Evolutionary conservation across 2,888 invertebrate genomes (phyloP), one percentile per base, ranked within the genome.

Genomic region (Apamea sordens): DNA sequence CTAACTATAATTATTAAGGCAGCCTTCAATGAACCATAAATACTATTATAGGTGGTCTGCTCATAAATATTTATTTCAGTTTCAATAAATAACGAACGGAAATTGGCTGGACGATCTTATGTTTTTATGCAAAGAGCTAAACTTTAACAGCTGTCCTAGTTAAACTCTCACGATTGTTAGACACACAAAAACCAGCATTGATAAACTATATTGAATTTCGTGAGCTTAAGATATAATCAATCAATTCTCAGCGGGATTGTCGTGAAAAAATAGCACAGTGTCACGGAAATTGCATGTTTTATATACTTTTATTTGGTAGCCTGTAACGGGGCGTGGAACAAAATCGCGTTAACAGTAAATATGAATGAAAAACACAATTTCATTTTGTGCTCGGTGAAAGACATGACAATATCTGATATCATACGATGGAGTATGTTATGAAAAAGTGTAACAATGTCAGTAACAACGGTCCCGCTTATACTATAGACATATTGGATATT

Each of bases 271-370:
- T 85, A n/a, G 36, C 71, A 28, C 65, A 61, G 69, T 32, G 32
- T 11, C 64, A 36, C 65, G 69, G 56, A 80, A 88, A 86, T 80
- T 88, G 82, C 76, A 82, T 76, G 77, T 76, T 79, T 86, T 73
- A 79, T 80, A 80, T 41, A 61, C 68, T 73, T 76, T 80, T 68
- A 81, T 68, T 41, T 41, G 76, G 59, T 77, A 47, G 56, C 41
- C 59, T 70, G 36, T 89, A 89, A 86, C 89, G 88, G 88, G 67
- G 69, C 65, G 75, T 70, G 71, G 80, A 84, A 81, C 76, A 85
- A 81, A 82, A 79, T 82, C 53, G 7, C 41, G 67, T 84, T 84
- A 89, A 89, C 88, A 84, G 89, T 88, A 83, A 88, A 86, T 88
- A 86, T 89, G 73, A 82, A 89, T 82, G 70, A 89, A 88, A 88